Evolutionary conservation across 2,113 vertebrate species (phyloP).

Genomic region (Labeo catla): DNA sequence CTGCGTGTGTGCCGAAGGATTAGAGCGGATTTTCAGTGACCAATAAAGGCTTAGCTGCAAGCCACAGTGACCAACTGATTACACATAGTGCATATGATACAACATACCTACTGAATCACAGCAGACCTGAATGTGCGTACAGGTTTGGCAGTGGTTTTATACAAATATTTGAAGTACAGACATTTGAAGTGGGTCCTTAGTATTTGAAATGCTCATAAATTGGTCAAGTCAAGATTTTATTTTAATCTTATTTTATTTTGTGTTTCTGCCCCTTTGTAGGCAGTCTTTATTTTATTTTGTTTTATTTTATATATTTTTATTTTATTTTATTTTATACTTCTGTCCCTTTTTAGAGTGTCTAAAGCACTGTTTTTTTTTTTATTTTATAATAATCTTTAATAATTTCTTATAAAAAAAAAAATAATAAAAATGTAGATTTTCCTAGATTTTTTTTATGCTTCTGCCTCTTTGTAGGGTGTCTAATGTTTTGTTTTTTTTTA

Average conservation of each 20-base stretch:
- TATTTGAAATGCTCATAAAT: neutral
- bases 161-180: neutral
- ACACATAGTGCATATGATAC: slow-evolving; percentile 57
- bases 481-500: too few relatives aligned
- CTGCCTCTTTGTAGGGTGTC: too few relatives aligned
- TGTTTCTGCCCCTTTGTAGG: neutral
- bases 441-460: neutral
- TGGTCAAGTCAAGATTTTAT: neutral
- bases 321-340: too few relatives aligned
- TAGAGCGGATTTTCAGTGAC: slow-evolving; percentile 72
- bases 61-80: slow-evolving; percentile 61
- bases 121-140: neutral
- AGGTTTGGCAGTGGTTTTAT: neutral
- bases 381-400: too few relatives aligned
- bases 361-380: neutral
- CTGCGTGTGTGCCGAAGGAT: slow-evolving; percentile 62
- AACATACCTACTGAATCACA: slow-evolving; percentile 10
- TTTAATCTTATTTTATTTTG: neutral
- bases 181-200: neutral
- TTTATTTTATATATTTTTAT: neutral
- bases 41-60: slow-evolving; percentile 62
- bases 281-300: neutral
- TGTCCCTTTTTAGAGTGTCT: neutral
- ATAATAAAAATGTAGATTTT: too few relatives aligned
- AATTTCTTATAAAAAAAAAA: too few relatives aligned